Percentiles rank a stretch among this genome's conserved stretches.
Conservation (phyloP, 23 tunicate genomes). For the Botrylloides violaceus region DNA sequence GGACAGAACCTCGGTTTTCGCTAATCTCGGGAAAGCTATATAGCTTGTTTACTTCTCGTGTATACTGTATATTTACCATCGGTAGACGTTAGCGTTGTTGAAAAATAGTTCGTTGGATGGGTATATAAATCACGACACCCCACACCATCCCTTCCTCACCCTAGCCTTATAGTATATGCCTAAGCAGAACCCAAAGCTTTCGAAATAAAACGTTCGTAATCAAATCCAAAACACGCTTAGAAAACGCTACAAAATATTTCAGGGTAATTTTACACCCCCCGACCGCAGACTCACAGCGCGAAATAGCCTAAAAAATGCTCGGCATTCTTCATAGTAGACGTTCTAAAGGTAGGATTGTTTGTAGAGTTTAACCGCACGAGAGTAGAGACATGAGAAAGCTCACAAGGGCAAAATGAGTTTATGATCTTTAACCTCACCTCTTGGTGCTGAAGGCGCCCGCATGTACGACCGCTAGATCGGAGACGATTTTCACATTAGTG, state of each 20-base stretch:
- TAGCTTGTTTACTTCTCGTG: neutral
- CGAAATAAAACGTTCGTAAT: too few species aligned
- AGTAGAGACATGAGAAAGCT: neutral
- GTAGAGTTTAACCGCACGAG: neutral
- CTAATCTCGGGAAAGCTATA: neutral
- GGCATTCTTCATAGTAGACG: neutral
- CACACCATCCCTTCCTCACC: too few species aligned
- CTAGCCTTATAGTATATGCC: too few species aligned
- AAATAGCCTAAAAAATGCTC: neutral
- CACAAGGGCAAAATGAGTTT: neutral
- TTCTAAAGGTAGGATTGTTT: neutral
- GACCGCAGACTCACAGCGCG: too few species aligned
- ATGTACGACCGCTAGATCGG: neutral
- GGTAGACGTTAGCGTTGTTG: too few species aligned
- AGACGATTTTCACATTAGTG: slow-evolving; percentile 1
- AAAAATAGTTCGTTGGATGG: too few species aligned
- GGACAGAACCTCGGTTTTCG: neutral
- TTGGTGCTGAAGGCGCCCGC: neutral
- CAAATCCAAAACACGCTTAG: too few species aligned
- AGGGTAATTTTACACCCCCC: too few species aligned
- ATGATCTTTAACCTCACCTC: neutral
- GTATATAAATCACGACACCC: too few species aligned
- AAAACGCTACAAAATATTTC: too few species aligned
- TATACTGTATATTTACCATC: neutral
- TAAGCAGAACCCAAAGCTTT: too few species aligned